phyloP scores from a whole-genome alignment of 2,113 vertebrate species.

The Raja brachyura region DNA sequence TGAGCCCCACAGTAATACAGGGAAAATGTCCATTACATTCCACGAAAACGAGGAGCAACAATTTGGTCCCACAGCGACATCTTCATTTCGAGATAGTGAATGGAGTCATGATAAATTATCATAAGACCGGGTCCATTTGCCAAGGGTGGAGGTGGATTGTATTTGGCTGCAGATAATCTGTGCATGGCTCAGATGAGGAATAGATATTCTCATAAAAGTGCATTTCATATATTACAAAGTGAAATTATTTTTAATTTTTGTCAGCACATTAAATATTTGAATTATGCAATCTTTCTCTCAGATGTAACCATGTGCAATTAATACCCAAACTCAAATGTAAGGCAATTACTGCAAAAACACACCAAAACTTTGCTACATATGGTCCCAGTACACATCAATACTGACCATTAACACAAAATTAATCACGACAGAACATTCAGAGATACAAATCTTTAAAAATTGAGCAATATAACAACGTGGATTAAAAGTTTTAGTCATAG shows the following conservation, averaged over 20 bases:
- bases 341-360: background rate
- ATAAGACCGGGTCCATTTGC: too few relatives aligned
- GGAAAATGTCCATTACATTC: too few relatives aligned
- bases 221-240: background rate
- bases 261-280: background rate
- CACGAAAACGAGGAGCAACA: too few relatives aligned
- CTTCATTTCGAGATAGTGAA: too few relatives aligned
- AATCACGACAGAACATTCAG: too few relatives aligned
- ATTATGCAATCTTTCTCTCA: background rate
- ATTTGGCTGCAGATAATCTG: too few relatives aligned
- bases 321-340: background rate
- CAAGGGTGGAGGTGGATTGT: too few relatives aligned
- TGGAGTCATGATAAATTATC: too few relatives aligned
- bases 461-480: background rate
- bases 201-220: too few relatives aligned
- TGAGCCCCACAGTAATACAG: too few relatives aligned
- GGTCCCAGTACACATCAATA: background rate
- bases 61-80: too few relatives aligned
- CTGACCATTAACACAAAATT: background rate
- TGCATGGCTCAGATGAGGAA: background rate
- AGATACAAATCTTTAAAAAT: background rate
- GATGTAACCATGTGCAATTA: background rate
- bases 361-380: background rate
- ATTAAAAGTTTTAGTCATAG: background rate
- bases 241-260: background rate